Percentiles rank a stretch among this genome's conserved stretches.
Evolutionary conservation across 2,113 vertebrate genomes (phyloP).

Genomic region (Carassius gibelio): DNA sequence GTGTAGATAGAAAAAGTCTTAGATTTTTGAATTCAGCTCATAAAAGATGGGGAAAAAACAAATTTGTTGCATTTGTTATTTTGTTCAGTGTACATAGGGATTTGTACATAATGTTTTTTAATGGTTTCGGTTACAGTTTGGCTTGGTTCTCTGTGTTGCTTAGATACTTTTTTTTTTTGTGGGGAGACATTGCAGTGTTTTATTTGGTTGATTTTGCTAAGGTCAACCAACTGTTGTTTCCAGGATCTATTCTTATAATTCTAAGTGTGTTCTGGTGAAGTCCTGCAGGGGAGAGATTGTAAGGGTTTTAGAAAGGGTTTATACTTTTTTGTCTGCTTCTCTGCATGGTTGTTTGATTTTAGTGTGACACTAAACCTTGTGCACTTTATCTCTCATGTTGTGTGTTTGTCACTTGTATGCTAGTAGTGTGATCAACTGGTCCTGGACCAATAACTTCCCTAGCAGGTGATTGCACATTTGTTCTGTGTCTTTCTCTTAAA

Average conservation of each 20-base stretch:
- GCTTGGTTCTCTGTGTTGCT: not conserved
- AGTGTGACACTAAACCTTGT: not conserved
- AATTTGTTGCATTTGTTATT: no score
- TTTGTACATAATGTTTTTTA: no score
- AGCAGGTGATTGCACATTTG: not conserved
- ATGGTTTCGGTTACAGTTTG: no score
- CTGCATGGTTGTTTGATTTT: not conserved
- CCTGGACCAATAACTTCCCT: not conserved
- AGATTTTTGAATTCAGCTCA: no score
- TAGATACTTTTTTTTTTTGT: not conserved
- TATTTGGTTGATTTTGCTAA: not conserved
- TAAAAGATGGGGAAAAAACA: no score
- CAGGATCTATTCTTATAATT: not conserved
- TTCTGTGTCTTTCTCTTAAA: not conserved
- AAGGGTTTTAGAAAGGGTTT: not conserved
- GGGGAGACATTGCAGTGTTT: not conserved
- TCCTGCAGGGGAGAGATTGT: not conserved
- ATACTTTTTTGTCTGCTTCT: not conserved
- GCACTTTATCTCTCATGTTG: not conserved
- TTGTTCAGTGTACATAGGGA: no score
- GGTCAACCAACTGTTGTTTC: slow-evolving; percentile 8
- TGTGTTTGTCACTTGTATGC: not conserved
- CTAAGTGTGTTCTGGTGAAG: not conserved
- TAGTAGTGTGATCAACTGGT: not conserved
- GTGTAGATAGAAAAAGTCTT: no score